These are phyloP conservation scores for Pseudorasbora parva DNA, from an alignment of 2,113 vertebrate species.

Conservation along the genomic window DNA sequence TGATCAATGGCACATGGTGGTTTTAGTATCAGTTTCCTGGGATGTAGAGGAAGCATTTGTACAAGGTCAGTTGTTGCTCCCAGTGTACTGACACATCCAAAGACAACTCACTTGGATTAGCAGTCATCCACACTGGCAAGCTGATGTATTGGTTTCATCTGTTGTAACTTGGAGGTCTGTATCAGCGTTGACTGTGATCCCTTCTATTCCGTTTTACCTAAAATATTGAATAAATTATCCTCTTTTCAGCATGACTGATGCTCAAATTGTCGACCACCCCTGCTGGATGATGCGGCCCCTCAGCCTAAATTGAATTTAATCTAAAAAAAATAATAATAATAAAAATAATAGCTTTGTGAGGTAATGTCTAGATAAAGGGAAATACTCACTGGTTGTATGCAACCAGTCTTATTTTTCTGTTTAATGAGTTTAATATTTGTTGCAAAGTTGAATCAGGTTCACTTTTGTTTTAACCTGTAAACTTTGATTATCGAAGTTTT, in stretches of 20 bases:
- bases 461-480: too few relatives aligned
- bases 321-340: neutral
- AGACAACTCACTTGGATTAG: neutral
- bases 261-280: neutral
- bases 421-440: too few relatives aligned
- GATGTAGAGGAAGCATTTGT: slow-evolving; percentile 37
- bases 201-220: neutral
- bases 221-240: neutral
- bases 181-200: neutral
- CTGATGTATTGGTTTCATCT: neutral
- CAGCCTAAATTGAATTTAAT: neutral
- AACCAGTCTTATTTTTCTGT: too few relatives aligned
- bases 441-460: too few relatives aligned
- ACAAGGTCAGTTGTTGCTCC: neutral
- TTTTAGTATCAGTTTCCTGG: slow-evolving; percentile 25
- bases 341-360: neutral
- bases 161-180: neutral
- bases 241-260: slow-evolving; percentile 14
- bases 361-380: neutral
- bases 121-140: neutral
- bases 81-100: slow-evolving; percentile 11
- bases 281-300: neutral
- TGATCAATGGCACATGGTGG: slow-evolving; percentile 35
- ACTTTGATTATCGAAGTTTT: too few relatives aligned
- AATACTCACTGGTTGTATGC: too few relatives aligned